Evolutionary conservation across 1,140 invertebrate species (phyloP), one percentile per base, ranked within the genome.

Genomic region (Neotoxoptera formosana): DNA sequence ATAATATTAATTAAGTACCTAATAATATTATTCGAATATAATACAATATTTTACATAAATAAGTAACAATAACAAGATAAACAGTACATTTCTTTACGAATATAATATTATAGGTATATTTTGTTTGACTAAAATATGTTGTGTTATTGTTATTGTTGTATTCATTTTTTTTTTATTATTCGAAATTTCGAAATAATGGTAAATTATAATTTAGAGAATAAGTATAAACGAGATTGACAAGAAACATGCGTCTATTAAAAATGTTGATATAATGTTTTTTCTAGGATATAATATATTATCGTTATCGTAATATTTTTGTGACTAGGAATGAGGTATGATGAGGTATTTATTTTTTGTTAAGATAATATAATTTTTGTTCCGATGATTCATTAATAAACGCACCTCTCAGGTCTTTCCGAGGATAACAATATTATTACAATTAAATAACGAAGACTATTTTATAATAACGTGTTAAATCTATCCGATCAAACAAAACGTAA

Each of bases 381-480:
- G 11, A 76, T 34, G 60, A 36, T 23, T 60, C 36, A 21, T 60
- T 60, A 67, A 45, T 90, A 67, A 60, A 90, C 89, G 36, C 41
- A 90, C 41, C 56, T 67, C 25, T 90, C 56, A 0, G 56, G 41
- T 90, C 53, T 90, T 90, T 81, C 36, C 21, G 67, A 36, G n/a
- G 48, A 93, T 93, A 93, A 93, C 91, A 93, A 93, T 93, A 86
- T 93, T 41, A 93, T 93, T 56, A 92, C 81, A 84, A 93, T 93
- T 93, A 93, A 93, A 93, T 93, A 93, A 93, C 91, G 91, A 93
- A 93, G 81, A 83, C 91, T 93, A 93, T 56, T 76, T 76, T 53
- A 84, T 93, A 93, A 83, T 93, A 93, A 93, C 81, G 91, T 84
- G 81, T 93, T 93, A 92, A 92, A 83, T 92, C 91, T 92, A 92